Conservation (phyloP, 2,888 invertebrate species). For the Panzeria rudis region DNA sequence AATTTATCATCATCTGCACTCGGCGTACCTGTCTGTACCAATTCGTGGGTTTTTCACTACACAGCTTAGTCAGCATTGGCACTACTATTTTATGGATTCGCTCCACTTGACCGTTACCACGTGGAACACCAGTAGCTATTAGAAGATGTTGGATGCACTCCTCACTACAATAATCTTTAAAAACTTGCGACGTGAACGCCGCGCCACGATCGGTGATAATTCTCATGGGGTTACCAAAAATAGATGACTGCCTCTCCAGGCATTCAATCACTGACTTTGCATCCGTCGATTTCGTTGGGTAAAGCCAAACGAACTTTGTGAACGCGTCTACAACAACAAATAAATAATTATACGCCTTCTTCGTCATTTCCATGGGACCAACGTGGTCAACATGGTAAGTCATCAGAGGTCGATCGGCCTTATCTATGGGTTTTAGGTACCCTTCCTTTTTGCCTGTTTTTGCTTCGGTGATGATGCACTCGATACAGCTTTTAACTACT, state of each 20-base stretch:
- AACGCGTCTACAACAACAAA: conserved; percentile 3
- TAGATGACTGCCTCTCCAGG: neutral
- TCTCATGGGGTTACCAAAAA: neutral
- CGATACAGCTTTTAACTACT: neutral
- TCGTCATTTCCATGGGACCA: neutral
- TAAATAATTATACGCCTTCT: neutral
- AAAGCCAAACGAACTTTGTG: conserved; percentile 3
- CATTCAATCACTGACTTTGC: neutral
- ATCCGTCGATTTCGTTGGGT: neutral
- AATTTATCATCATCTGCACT: conserved; percentile 27
- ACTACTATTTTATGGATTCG: conserved; percentile 19
- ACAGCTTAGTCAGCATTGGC: conserved; percentile 1
- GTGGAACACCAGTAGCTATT: neutral
- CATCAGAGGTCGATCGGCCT: neutral
- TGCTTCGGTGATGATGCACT: neutral
- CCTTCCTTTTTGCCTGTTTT: neutral
- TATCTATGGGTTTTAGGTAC: neutral
- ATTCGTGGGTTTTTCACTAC: neutral
- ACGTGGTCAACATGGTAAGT: conserved; percentile 19
- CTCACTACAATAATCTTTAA: neutral
- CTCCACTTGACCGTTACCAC: conserved; percentile 36
- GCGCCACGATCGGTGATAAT: neutral
- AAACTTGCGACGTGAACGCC: neutral
- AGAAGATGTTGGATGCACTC: conserved; percentile 14
- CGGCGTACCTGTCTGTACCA: conserved; percentile 43